phyloP scores from a whole-genome alignment of 2,797 vertebrate genomes.

The Psittacula derbiana region DNA sequence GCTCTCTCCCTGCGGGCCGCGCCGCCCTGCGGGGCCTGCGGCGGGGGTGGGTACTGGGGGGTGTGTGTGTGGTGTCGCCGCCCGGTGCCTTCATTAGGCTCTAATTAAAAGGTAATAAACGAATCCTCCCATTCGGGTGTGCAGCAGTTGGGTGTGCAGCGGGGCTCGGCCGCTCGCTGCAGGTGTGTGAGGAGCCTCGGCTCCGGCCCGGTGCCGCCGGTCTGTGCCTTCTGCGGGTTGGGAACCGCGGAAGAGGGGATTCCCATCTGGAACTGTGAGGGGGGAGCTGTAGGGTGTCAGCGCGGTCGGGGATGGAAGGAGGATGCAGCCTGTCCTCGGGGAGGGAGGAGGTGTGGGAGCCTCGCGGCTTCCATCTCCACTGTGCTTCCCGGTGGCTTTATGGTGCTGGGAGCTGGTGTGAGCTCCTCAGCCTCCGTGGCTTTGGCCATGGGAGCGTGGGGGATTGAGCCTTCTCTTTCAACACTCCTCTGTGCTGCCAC shows the following conservation, averaged over 20 bases:
- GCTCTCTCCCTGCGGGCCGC: background rate
- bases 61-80: background rate
- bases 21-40: background rate
- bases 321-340: background rate
- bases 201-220: background rate
- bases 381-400: fast-evolving
- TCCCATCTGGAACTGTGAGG: background rate
- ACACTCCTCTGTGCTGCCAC: fast-evolving
- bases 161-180: background rate
- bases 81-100: background rate
- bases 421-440: background rate
- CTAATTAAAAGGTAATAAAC: background rate
- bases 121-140: background rate
- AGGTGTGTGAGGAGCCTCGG: no score
- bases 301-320: fast-evolving
- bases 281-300: background rate
- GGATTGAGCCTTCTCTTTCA: background rate
- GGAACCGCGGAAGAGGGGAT: fast-evolving
- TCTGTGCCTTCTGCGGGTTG: fast-evolving
- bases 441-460: background rate
- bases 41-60: no score
- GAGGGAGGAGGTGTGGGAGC: background rate
- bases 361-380: background rate
- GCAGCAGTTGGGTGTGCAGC: no score
- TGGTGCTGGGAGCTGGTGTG: background rate